These are phyloP conservation scores for Ceryle rudis DNA, from an alignment of 2,797 vertebrate genomes.

Conservation along the genomic window DNA sequence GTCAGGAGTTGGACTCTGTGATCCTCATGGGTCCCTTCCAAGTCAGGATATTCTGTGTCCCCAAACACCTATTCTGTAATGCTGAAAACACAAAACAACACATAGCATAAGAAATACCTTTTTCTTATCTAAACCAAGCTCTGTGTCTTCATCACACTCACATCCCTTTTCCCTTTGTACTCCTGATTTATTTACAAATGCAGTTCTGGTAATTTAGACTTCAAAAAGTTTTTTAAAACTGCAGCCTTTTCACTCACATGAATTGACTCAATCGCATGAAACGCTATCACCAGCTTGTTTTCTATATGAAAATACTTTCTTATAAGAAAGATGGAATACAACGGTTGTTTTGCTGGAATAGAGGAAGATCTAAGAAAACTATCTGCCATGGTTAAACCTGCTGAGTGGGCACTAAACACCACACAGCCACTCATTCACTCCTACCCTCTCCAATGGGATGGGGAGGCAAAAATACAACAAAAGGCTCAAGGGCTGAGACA, in stretches of 20 bases:
- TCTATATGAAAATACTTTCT: neutral
- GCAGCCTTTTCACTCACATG: neutral
- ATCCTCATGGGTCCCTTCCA: fast-evolving
- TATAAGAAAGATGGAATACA: neutral
- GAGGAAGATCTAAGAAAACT: neutral
- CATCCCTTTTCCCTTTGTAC: neutral
- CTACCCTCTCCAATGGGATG: no score
- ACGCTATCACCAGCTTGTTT: neutral
- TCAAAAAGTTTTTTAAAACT: neutral
- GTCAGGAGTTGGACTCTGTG: neutral
- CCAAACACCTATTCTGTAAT: neutral
- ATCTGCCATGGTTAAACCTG: neutral
- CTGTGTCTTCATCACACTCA: neutral
- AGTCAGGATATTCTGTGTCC: neutral
- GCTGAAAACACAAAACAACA: neutral
- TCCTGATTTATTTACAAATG: neutral
- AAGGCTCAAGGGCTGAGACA: no score
- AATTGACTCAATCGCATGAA: neutral
- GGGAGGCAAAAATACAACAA: no score
- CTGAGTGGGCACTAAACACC: no score
- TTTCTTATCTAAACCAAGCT: neutral
- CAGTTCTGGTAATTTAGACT: neutral
- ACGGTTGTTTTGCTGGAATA: neutral
- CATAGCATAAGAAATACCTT: neutral
- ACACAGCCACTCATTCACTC: no score